Base-by-base conservation (phyloP, 2,113 vertebrate species). In the Trichomycterus rosablanca region DNA sequence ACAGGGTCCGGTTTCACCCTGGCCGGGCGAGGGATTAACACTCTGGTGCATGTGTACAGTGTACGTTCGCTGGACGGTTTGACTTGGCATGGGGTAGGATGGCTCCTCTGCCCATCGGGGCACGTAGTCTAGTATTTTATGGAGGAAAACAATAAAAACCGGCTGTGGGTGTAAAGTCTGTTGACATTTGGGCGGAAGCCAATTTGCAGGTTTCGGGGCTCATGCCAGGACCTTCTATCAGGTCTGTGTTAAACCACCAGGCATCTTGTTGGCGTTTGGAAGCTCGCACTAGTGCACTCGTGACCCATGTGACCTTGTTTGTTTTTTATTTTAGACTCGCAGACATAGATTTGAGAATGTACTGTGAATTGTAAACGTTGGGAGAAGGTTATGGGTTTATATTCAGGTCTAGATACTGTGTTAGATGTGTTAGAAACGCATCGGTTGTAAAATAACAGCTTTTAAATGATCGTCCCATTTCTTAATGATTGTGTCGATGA, bases 101-200 rank as follows among this genome's bases (percentile, higher is more conserved):
- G 49, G 74, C 76, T 76, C 70, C 77, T 78, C 69, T 42, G 49
- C 46, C 62, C 42, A 58, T 53, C 37, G 50, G 55, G 58, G 61
- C 46, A 44, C 44, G 48, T 55, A 76, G 64, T 51, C 42, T 51
- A 68, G 70, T 76, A 75, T 75, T 59, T 71, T 76, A 81, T 68
- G 65, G 77, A 80, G 72, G 68, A 78, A 74, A 79, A 86, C 83
- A 83, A 83, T 80, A 74, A 80, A 76, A 71, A 66, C 8, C 61
- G 70, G 43, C 59, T 72, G 70, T 72, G 64, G 59, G 63, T 42
- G n/a, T n/a, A 71, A 75, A 75, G 73, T 81, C 59, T 84, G 83
- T 75, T 84, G 79, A 80, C 78, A 74, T 57, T 73, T 72, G 79
- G 69, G 63, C 11, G 48, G 0, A 12, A 50, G 76, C 71, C 76